Evolutionary conservation across 2,113 vertebrate genomes (phyloP).

Genomic region (Calidris pygmaea): DNA sequence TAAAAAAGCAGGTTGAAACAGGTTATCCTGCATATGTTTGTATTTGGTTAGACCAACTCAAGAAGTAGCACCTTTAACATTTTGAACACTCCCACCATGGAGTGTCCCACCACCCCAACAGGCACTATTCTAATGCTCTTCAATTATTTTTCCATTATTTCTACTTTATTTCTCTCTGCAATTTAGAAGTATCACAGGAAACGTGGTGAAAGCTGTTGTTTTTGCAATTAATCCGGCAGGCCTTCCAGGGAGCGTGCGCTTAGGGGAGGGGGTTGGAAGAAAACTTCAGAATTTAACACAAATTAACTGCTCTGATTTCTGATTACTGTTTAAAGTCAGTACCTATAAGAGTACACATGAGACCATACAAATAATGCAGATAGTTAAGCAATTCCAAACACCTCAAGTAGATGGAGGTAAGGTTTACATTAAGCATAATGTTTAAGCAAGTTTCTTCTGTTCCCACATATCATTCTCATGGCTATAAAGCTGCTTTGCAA

Average conservation of each 20-base stretch:
- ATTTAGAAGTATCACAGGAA: constrained; percentile 26
- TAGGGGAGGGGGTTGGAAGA: background rate
- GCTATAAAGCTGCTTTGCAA: constrained; percentile 51
- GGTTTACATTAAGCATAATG: constrained; percentile 54
- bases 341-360: background rate
- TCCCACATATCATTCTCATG: constrained; percentile 38
- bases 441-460: constrained; percentile 54
- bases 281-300: background rate
- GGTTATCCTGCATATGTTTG: background rate
- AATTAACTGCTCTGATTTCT: constrained; percentile 12
- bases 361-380: background rate
- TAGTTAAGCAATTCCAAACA: constrained; percentile 49
- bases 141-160: constrained; percentile 30
- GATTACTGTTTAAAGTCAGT: constrained; percentile 1
- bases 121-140: background rate
- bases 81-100: background rate
- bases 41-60: background rate
- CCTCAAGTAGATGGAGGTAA: constrained; percentile 11
- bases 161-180: background rate
- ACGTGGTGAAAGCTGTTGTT: background rate
- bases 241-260: background rate
- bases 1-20: background rate
- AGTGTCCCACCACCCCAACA: background rate
- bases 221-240: background rate
- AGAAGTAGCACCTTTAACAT: background rate